Evolutionary conservation across 2,888 invertebrate species (phyloP), one percentile per base, ranked within the genome.

Genomic region (Apamea sordens): DNA sequence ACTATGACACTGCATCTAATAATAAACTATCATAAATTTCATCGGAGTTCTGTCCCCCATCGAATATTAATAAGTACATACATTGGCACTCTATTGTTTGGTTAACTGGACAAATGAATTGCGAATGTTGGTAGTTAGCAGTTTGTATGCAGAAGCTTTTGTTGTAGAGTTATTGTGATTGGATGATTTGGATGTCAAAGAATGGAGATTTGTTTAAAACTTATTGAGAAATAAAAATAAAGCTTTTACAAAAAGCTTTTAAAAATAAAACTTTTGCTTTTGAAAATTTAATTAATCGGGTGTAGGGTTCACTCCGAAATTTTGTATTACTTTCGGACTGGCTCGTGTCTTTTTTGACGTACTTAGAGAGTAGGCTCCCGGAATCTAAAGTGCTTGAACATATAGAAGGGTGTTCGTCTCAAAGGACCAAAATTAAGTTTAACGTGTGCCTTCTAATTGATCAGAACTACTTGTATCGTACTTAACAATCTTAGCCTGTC

Each of bases 21-120:
- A 92, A 90, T 93, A 93, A 91, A 91, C 88, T 91, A 90, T 92
- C 91, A 93, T 93, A 93, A 91, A 93, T 93, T 93, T 93, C 91
- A 93, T 92, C 90, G 90, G 77, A 88, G 84, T 76, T 78, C 53
- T 76, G 85, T 88, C 69, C 74, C 79, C 76, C 71, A 77, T 85
- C 77, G 93, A 92, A 93, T 89, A 81, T 81, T 85, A 88, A 89
- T 87, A 77, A 78, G 86, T 70, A 67, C 61, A 64, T 64, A 77
- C 63, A 79, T 73, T 73, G 76, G 32, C 68, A 53, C 28, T 71
- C 76, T 64, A 88, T 88, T 89, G 88, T 86, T 76, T 69, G 73
- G 67, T 41, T 65, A 47, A 69, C 65, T 59, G 70, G 15, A 74
- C 53, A 70, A 83, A 85, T 81, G 78, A 78, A 69, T 69, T 15